Evolutionary conservation across 1,140 invertebrate species (phyloP).

Genomic region (Lepidurus couesii): DNA sequence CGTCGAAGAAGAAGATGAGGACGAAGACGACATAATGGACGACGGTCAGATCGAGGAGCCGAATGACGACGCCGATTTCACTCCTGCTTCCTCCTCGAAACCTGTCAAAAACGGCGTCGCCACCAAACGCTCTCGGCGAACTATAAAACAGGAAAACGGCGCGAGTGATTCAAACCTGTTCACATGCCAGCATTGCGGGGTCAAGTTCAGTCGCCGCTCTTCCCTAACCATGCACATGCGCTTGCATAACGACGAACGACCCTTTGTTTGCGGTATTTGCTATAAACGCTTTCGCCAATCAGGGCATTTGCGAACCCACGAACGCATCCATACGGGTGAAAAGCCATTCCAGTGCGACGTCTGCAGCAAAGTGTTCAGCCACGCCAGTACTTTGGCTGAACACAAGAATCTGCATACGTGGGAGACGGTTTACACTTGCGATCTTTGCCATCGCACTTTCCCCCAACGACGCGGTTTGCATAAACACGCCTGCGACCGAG

Average conservation of each 20-base stretch:
- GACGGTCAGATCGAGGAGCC: not conserved
- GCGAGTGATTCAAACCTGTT: not conserved
- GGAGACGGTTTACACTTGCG: not conserved
- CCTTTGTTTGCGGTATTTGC: conserved; percentile 75
- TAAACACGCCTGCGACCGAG: not conserved
- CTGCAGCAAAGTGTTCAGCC: not conserved
- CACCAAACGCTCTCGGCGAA: not conserved
- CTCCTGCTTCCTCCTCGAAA: not conserved
- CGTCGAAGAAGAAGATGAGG: conserved; percentile 4
- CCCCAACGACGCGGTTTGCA: conserved; percentile 17
- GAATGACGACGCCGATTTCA: not conserved
- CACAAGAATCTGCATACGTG: not conserved
- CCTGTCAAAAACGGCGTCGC: not conserved
- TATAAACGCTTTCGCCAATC: conserved; percentile 57
- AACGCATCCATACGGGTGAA: not conserved
- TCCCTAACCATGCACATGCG: conserved; percentile 66
- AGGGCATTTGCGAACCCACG: conserved; percentile 7
- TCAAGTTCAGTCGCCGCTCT: not conserved
- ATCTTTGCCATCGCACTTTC: not conserved
- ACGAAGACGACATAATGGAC: not conserved
- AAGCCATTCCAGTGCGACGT: not conserved
- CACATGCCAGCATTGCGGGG: not conserved
- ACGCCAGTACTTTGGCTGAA: not conserved
- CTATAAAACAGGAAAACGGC: not conserved
- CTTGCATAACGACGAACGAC: conserved; percentile 57